Base-by-base conservation (phyloP, 2,113 vertebrate species). In the Formicarius rufipectus region DNA sequence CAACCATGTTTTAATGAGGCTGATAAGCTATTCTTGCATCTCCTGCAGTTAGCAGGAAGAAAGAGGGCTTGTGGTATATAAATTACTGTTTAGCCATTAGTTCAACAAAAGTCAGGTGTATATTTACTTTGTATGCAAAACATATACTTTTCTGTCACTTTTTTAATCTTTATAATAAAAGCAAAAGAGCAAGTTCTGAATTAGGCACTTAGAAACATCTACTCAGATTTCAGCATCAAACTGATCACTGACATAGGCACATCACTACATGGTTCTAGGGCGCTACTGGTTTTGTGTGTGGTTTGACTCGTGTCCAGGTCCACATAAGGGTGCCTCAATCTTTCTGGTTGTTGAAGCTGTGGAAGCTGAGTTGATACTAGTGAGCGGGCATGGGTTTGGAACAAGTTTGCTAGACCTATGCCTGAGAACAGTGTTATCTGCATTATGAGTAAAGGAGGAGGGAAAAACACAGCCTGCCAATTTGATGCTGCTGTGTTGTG, bases 221-320 rank as follows among this genome's bases (percentile, higher is more conserved):
- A 6, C 52, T 84, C 21, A 77, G 67, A 73, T 2, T 68, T 84
- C 17, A 71, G 45, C 52, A 90, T 39, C 55, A 74, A 58, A 10
- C 44, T 81, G 8, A 20, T 60, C 49, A 52, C 3, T 87, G 73
- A 25, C 11, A 47, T 6, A 31, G 77, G 40, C 18, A 60, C 10
- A 33, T 33, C 18, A 35, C 6, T 35, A 3, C 22, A 8, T 23
- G 10, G 33, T 27, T 72, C 55, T 42, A 76, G 17, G 27, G 15
- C 64, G 17, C n/a, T 75, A 10, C 15, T 67, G 13, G 1, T 31
- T 66, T 71, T 22, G 4, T 50, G 14, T 47, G 22, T 75, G 23
- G 49, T 30, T 64, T 68, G 22, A 8, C 8, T 13, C 0, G 0
- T 58, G 30, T 14, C 27, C 0, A 0, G 4, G 39, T 74, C 18